Percentiles rank a stretch among this genome's conserved stretches.
phyloP scores from a whole-genome alignment of 2,888 invertebrate genomes.

The Tiphia femorata region DNA sequence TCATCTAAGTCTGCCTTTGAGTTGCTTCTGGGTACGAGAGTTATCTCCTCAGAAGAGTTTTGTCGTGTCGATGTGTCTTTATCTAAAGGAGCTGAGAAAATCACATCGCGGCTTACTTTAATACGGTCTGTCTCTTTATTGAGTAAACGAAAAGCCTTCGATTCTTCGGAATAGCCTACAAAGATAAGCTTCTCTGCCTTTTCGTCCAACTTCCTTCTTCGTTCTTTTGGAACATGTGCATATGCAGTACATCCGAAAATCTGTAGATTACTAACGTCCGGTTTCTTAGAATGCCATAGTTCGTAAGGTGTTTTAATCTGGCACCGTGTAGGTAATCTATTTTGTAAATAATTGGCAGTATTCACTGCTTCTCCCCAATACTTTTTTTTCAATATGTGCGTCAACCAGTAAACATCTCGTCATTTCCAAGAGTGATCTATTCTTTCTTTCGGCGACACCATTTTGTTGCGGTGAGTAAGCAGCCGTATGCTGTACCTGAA shows the following conservation, averaged over 20 bases:
- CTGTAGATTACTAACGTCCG: constrained; percentile 26
- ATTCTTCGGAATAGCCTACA: constrained; percentile 15
- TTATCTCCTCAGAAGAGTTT: neutral
- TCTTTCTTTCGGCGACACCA: constrained; percentile 41
- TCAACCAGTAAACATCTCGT: constrained; percentile 40
- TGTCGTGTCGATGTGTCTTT: neutral
- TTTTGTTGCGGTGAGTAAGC: constrained; percentile 43
- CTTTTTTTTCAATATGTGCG: constrained; percentile 24
- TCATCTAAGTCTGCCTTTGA: too few relatives aligned
- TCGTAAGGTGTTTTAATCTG: constrained; percentile 36
- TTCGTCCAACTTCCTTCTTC: constrained; percentile 25
- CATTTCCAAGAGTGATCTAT: constrained; percentile 38
- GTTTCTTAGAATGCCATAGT: constrained; percentile 31
- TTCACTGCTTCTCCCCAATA: constrained; percentile 45
- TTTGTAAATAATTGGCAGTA: constrained; percentile 35
- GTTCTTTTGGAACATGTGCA: constrained; percentile 28
- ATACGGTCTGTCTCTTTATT: constrained; percentile 5
- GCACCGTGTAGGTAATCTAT: constrained; percentile 26
- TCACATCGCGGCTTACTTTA: constrained; percentile 10
- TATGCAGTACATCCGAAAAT: constrained; percentile 37
- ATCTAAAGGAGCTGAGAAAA: neutral
- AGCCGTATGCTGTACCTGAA: constrained; percentile 34
- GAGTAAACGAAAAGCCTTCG: constrained; percentile 13
- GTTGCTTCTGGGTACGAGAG: neutral
- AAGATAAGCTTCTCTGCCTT: constrained; percentile 26